These are phyloP conservation scores for Castor canadensis DNA, from an alignment of 2,113 vertebrate genomes.

Conservation along the genomic window DNA sequence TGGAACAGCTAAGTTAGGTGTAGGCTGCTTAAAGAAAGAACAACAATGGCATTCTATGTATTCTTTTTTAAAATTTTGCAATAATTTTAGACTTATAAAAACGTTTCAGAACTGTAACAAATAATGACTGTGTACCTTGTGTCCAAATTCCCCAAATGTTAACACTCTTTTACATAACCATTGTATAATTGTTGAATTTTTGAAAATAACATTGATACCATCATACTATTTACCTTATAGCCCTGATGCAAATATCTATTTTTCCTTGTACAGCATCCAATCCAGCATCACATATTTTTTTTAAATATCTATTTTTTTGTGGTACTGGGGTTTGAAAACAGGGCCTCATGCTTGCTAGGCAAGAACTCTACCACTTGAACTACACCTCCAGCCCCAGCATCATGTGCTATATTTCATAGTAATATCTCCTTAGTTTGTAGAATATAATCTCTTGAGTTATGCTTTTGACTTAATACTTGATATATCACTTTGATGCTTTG, in stretches of 20 bases:
- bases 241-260: not conserved
- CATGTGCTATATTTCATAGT: not conserved
- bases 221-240: not conserved
- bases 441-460: not conserved
- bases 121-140: not conserved
- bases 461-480: not conserved
- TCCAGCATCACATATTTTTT: not conserved
- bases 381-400: not conserved
- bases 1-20: not conserved
- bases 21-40: not conserved
- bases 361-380: no score
- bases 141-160: not conserved
- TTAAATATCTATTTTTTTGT: no score
- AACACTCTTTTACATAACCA: not conserved
- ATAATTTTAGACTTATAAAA: not conserved
- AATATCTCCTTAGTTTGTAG: not conserved
- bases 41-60: not conserved
- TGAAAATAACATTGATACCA: not conserved
- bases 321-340: no score
- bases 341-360: no score
- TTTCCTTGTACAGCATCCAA: not conserved
- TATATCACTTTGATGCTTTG: not conserved
- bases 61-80: not conserved
- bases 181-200: not conserved
- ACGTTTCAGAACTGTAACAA: not conserved